Evolutionary conservation across 2,113 vertebrate species (phyloP).

Genomic region (Coracopsis vasa): DNA sequence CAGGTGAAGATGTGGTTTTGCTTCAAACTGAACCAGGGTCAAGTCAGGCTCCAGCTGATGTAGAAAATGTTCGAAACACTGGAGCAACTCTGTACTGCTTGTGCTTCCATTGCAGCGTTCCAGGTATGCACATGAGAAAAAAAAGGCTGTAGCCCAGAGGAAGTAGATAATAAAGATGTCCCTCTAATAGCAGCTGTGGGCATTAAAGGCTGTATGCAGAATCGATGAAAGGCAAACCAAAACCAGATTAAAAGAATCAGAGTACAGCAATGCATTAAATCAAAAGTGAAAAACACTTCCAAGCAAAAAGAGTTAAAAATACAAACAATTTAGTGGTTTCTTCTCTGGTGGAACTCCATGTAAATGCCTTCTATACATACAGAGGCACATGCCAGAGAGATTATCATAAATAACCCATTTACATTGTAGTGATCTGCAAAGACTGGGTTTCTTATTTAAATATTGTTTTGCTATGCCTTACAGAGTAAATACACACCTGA

Average conservation of each 20-base stretch:
- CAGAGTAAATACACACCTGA: not conserved
- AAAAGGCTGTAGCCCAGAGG: not conserved
- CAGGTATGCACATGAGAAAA: not conserved
- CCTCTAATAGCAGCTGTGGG: not conserved
- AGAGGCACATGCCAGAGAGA: not conserved
- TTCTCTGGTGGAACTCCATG: not conserved
- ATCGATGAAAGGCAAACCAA: not conserved
- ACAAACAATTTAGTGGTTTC: not conserved
- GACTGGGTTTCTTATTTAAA: not conserved
- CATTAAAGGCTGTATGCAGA: not conserved
- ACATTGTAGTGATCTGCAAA: not conserved
- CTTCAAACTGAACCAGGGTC: not conserved
- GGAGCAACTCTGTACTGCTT: not conserved
- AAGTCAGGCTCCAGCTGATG: not conserved
- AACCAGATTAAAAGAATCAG: not conserved
- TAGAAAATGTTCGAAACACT: not conserved
- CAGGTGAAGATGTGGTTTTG: conserved; percentile 2
- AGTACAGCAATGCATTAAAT: not conserved
- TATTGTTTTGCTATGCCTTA: not conserved
- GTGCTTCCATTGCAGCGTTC: not conserved
- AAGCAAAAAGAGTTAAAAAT: not conserved
- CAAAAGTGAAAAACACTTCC: not conserved
- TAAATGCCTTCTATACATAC: not conserved
- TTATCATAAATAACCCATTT: not conserved
- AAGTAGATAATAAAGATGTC: not conserved